These are phyloP conservation scores for Mormyrops attenuatus DNA, from an alignment of 2,797 vertebrate genomes.

Conservation along the genomic window DNA sequence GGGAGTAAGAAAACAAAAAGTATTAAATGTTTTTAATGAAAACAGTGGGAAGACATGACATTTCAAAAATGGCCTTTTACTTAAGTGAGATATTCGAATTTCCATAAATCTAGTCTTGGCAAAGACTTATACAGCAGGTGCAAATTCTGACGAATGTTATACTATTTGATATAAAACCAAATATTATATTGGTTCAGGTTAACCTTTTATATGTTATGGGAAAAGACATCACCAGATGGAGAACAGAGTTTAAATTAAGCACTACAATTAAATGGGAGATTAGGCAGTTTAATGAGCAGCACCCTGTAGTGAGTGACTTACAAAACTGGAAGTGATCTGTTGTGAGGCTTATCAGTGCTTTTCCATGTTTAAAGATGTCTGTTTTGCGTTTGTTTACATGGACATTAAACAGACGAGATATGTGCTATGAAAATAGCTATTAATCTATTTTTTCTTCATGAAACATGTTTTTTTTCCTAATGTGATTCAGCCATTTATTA, in stretches of 20 bases:
- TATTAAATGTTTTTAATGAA: not conserved
- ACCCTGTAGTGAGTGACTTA: not conserved
- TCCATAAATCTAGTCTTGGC: not conserved
- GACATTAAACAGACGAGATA: not conserved
- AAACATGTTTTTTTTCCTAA: not conserved
- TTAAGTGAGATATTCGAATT: not conserved
- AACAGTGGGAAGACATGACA: not conserved
- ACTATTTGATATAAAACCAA: not conserved
- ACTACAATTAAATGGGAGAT: slow-evolving; percentile 11
- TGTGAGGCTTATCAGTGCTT: not conserved
- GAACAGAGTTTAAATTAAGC: not conserved
- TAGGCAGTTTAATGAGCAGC: slow-evolving; percentile 3
- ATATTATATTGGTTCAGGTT: not conserved
- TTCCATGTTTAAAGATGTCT: not conserved
- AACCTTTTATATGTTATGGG: not conserved
- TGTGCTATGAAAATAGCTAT: not conserved
- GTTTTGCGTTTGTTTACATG: not conserved
- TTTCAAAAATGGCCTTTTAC: not conserved
- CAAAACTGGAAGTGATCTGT: not conserved
- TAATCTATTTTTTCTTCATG: not conserved
- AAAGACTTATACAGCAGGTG: not conserved
- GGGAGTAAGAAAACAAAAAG: not conserved
- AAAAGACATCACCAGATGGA: not conserved
- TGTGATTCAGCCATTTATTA: not conserved
- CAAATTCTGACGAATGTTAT: not conserved